phyloP scores from a whole-genome alignment of 2,113 vertebrate species.

The Carassius auratus region DNA sequence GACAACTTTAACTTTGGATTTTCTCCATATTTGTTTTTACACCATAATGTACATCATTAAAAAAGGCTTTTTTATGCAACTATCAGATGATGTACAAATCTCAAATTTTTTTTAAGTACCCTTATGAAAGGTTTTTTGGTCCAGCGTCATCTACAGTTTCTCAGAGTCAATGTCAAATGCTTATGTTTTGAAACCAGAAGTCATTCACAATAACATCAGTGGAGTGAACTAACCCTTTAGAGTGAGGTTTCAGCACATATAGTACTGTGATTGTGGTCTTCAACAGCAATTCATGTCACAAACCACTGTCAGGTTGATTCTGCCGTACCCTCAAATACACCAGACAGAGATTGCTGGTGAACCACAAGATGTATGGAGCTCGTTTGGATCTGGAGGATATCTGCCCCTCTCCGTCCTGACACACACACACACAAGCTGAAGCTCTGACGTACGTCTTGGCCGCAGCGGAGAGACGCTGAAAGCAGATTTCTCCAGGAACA shows the following conservation, averaged over 20 bases:
- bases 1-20: too few species aligned
- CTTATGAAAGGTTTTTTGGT: too few species aligned
- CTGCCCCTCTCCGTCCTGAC: not conserved
- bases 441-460: conserved; percentile 47
- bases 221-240: too few species aligned
- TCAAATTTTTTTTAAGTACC: too few species aligned
- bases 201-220: too few species aligned
- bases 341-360: not conserved
- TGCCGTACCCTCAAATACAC: not conserved
- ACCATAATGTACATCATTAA: too few species aligned
- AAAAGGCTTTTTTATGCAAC: too few species aligned
- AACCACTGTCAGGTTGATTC: not conserved
- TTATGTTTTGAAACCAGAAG: not conserved
- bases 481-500: conserved; percentile 64
- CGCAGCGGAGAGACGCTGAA: conserved; percentile 60
- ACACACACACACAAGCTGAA: conserved; percentile 48
- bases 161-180: not conserved
- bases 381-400: not conserved
- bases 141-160: too few species aligned
- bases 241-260: not conserved
- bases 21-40: too few species aligned
- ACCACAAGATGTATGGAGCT: not conserved
- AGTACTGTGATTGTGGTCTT: not conserved
- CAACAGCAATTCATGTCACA: not conserved
- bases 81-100: too few species aligned